phyloP scores from a whole-genome alignment of 2,113 vertebrate species.

The Carlito syrichta region DNA sequence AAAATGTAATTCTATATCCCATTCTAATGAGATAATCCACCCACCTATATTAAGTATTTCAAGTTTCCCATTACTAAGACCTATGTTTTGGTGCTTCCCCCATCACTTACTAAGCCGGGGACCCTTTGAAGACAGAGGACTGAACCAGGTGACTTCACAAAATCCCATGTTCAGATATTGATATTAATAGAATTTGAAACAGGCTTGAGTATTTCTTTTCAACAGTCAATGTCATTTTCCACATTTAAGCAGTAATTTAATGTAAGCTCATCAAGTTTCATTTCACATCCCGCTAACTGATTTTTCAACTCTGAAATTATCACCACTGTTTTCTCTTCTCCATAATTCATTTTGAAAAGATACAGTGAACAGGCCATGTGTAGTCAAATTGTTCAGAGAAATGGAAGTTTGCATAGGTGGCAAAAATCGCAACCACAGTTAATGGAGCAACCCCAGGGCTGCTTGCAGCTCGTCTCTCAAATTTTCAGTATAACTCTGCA shows the following conservation, averaged over 20 bases:
- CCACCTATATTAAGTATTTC: background rate
- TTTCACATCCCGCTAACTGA: background rate
- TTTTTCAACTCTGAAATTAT: background rate
- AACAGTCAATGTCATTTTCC: background rate
- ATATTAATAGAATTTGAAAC: background rate
- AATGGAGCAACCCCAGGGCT: background rate
- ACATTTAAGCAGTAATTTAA: background rate
- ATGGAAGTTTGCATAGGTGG: background rate
- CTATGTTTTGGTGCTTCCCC: background rate
- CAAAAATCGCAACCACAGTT: background rate
- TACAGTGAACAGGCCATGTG: background rate
- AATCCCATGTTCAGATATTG: background rate
- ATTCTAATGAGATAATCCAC: background rate
- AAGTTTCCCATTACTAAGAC: background rate
- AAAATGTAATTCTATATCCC: background rate
- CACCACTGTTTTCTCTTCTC: background rate
- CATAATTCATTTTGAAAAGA: background rate
- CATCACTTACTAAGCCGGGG: background rate
- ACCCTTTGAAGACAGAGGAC: background rate
- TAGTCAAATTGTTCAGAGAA: background rate
- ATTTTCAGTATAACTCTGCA: background rate
- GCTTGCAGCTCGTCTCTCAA: background rate
- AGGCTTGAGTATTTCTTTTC: background rate
- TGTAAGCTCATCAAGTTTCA: background rate
- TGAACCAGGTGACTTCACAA: background rate